Conservation (phyloP, 2,888 invertebrate species). For the Sinodicranocentrus sp. region DNA sequence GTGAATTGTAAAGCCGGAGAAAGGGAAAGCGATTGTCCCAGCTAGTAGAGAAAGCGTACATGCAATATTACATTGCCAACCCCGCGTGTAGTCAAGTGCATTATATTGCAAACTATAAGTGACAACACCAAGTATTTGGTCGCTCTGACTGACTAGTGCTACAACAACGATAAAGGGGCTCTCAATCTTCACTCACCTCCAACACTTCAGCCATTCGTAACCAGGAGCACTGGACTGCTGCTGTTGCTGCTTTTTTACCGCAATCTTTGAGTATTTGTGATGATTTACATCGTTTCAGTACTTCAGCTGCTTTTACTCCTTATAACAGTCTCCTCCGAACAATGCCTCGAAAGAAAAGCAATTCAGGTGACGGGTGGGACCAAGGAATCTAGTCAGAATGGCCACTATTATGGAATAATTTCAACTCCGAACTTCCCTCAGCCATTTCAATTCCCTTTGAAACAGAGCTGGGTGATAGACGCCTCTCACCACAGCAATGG, state of each 20-base stretch:
- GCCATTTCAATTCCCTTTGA: conserved; percentile 89
- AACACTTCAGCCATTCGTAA: no score
- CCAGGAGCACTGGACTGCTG: no score
- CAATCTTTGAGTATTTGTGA: conserved; percentile 49
- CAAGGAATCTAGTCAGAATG: conserved; percentile 42
- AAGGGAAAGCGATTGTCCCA: no score
- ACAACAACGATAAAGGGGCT: no score
- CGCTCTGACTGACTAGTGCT: no score
- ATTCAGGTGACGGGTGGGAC: conserved; percentile 42
- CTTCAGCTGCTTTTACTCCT: conserved; percentile 53
- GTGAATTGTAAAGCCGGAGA: no score
- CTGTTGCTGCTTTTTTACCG: neutral
- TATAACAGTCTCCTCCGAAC: conserved; percentile 47
- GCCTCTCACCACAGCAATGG: conserved; percentile 82
- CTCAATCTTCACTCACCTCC: no score
- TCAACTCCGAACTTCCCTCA: conserved; percentile 91
- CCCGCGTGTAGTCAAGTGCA: no score
- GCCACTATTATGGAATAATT: conserved; percentile 83
- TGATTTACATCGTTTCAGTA: conserved; percentile 56
- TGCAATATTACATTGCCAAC: no score
- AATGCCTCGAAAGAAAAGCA: conserved; percentile 50
- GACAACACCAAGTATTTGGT: no score
- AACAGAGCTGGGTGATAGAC: conserved; percentile 93
- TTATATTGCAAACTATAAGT: no score
- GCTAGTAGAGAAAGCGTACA: no score